Base-by-base conservation (phyloP, 2,888 invertebrate genomes). In the Leptinotarsa juncta region DNA sequence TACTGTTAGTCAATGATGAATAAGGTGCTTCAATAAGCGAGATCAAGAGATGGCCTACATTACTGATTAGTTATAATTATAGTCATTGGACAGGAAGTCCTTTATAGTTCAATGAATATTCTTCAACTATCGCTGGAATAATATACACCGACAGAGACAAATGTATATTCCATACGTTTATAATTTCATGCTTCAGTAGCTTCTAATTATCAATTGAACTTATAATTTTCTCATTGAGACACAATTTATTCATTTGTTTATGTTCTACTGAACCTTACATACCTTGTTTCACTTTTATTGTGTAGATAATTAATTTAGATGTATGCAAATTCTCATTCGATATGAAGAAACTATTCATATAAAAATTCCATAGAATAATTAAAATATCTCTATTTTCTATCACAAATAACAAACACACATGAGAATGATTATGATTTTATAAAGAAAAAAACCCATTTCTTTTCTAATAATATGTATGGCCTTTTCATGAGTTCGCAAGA, bases 141-240 rank as follows among this genome's bases (percentile, higher is more conserved):
- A 26, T 62, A 62, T 62, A 32, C 26, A 67, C 20, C 16, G 67
- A n/a, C 51, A 23, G 51, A 67, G 53, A 67, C 67, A 67, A 67
- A 50, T 67, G 42, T 51, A 26, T 26, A 67, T 50, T 51, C 4
- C 4, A 53, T 5, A 51, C 51, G 51, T 53, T 67, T 50, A 67
- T 67, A 18, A n/a, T 53, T n/a, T 53, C 26, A 51, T 53, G 51
- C 51, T 50, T 26, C 51, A 67, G 23, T 53, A 67, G 53, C 26
- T 67, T 50, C 51, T 53, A 67, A 67, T 67, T 67, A 67, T 50
- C 67, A 67, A 53, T 51, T 67, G 50, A 53, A 26, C 49, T 67
- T 26, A 26, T 51, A 67, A 51, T 67, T 67, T 51, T 51, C 67
- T 23, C 18, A 50, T 53, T 53, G 51, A 26, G 67, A 66, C 14